Conservation (phyloP, 2,113 vertebrate genomes). For the Rhombomys opimus region DNA sequence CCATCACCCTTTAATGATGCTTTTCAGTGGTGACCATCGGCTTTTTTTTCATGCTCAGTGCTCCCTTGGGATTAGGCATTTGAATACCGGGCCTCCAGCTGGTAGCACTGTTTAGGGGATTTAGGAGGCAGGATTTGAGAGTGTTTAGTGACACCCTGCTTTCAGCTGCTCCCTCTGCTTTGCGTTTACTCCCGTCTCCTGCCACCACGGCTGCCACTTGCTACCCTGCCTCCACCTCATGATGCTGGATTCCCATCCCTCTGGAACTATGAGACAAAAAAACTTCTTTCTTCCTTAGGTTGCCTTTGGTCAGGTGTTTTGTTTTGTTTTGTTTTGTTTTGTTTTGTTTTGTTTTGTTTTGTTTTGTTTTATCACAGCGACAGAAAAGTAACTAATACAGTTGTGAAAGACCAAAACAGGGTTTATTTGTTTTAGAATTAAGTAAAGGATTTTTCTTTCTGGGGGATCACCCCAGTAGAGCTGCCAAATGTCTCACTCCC, state of each 20-base stretch:
- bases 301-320: not conserved
- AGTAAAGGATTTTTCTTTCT: rapidly evolving
- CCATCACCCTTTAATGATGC: not conserved
- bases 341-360: no score
- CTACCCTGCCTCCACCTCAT: not conserved
- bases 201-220: not conserved
- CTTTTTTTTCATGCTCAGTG: not conserved
- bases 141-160: not conserved
- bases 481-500: not conserved
- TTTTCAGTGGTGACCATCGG: not conserved
- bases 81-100: not conserved
- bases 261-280: not conserved
- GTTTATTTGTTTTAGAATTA: not conserved
- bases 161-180: not conserved
- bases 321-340: not conserved
- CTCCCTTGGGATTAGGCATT: not conserved
- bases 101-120: not conserved
- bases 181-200: not conserved
- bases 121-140: not conserved
- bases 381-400: not conserved
- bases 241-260: not conserved
- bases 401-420: not conserved
- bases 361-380: not conserved
- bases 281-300: not conserved
- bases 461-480: not conserved